Evolutionary conservation across 1,140 invertebrate species (phyloP).

Genomic region (Triops cancriformis): DNA sequence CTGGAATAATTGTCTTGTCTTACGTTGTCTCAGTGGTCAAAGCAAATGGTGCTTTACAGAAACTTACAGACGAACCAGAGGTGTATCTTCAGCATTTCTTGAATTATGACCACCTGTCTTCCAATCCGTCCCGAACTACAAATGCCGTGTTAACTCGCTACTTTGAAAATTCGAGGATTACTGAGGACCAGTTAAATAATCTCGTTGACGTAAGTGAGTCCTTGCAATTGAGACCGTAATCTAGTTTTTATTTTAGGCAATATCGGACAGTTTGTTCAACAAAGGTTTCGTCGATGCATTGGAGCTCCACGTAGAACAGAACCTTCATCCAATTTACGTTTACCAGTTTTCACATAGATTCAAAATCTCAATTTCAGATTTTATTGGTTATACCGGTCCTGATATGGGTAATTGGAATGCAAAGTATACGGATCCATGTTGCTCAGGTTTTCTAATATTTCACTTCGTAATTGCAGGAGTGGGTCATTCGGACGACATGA

Average conservation of each 20-base stretch:
- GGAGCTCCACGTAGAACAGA: background rate
- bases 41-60: background rate
- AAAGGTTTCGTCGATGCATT: conserved; percentile 12
- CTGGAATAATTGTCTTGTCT: background rate
- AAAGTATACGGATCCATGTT: too few species aligned
- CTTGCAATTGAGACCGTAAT: background rate
- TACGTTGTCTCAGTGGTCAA: conserved; percentile 6
- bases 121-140: background rate
- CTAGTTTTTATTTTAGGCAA: background rate
- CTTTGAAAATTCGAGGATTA: background rate
- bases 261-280: background rate
- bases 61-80: conserved; percentile 14
- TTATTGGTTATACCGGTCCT: background rate
- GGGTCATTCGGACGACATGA: background rate
- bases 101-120: background rate
- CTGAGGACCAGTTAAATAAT: background rate
- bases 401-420: too few species aligned
- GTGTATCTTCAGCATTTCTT: conserved; percentile 17
- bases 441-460: background rate
- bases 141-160: background rate
- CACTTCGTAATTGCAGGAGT: background rate
- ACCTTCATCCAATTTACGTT: background rate
- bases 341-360: conserved; percentile 15
- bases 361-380: background rate
- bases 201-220: background rate